Percentiles rank a stretch among this genome's conserved stretches.
phyloP scores from a whole-genome alignment of 2,888 invertebrate genomes.

The Caenorhabditis angaria region DNA sequence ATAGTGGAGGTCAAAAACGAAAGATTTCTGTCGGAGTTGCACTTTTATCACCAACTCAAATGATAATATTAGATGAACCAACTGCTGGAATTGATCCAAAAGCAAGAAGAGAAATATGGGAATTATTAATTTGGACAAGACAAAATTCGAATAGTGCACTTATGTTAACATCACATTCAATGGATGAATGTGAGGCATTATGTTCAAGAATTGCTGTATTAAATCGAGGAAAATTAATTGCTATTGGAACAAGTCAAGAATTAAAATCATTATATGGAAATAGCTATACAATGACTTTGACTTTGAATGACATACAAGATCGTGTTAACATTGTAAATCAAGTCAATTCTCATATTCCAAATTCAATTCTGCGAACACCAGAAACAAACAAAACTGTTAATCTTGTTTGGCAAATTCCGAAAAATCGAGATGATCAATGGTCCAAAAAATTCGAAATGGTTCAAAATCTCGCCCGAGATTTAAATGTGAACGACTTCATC shows the following conservation, averaged over 20 bases:
- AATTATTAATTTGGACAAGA: conserved; percentile 44
- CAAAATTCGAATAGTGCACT: conserved; percentile 54
- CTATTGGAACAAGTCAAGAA: conserved; percentile 67
- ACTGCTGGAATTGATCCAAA: conserved; percentile 76
- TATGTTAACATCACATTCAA: conserved; percentile 64
- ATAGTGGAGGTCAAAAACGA: conserved; percentile 81
- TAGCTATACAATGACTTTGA: conserved; percentile 57
- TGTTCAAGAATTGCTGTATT: conserved; percentile 69
- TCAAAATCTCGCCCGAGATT: conserved; percentile 49
- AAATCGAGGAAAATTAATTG: conserved; percentile 63
- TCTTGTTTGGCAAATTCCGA: conserved; percentile 59
- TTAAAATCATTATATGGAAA: conserved; percentile 66
- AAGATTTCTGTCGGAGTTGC: conserved; percentile 85
- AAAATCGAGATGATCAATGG: conserved; percentile 52
- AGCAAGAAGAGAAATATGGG: conserved; percentile 78
- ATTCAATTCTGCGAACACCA: conserved; percentile 40
- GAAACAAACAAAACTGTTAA: conserved; percentile 41
- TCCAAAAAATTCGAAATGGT: conserved; percentile 56
- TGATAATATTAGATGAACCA: conserved; percentile 78
- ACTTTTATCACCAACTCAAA: conserved; percentile 79
- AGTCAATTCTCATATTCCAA: conserved; percentile 18
- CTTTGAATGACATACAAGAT: conserved; percentile 14
- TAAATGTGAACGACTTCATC: conserved; percentile 58
- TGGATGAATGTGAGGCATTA: conserved; percentile 69
- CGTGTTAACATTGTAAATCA: conserved; percentile 16